Conservation (phyloP, 2,888 invertebrate species). For the Amphipyra tragopoginis region DNA sequence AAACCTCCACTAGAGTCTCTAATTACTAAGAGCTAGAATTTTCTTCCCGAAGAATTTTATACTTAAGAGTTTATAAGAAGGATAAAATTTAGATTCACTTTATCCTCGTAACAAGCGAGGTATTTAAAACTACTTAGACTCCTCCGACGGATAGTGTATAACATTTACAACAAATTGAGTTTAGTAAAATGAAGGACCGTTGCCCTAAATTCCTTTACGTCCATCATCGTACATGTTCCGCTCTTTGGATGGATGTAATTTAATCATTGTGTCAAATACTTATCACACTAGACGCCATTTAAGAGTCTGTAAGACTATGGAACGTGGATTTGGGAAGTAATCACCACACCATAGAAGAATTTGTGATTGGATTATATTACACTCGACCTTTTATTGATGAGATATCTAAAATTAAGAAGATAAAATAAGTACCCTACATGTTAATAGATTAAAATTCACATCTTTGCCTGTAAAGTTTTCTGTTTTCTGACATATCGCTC, state of each 20-base stretch:
- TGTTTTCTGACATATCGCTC: too few species aligned
- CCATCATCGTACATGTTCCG: slow-evolving; percentile 31
- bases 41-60: background rate
- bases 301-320: background rate
- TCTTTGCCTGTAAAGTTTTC: too few species aligned
- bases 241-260: slow-evolving; percentile 32
- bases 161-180: slow-evolving; percentile 32
- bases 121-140: slow-evolving; percentile 39
- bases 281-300: slow-evolving; percentile 2
- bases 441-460: too few species aligned
- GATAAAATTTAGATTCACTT: slow-evolving; percentile 24
- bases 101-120: slow-evolving; percentile 26
- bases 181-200: slow-evolving; percentile 14
- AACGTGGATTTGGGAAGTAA: too few species aligned
- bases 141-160: slow-evolving; percentile 21
- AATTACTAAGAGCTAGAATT: too few species aligned
- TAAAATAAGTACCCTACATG: too few species aligned
- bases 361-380: too few species aligned
- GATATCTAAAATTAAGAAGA: too few species aligned
- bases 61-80: slow-evolving; percentile 17
- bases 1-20: too few species aligned
- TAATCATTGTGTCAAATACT: slow-evolving; percentile 39
- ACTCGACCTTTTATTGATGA: too few species aligned
- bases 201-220: slow-evolving; percentile 38
- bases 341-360: too few species aligned